Evolutionary conservation across 2,797 vertebrate species (phyloP), one percentile per base, ranked within the genome.

Genomic region (Gadopsis bispinosus): DNA sequence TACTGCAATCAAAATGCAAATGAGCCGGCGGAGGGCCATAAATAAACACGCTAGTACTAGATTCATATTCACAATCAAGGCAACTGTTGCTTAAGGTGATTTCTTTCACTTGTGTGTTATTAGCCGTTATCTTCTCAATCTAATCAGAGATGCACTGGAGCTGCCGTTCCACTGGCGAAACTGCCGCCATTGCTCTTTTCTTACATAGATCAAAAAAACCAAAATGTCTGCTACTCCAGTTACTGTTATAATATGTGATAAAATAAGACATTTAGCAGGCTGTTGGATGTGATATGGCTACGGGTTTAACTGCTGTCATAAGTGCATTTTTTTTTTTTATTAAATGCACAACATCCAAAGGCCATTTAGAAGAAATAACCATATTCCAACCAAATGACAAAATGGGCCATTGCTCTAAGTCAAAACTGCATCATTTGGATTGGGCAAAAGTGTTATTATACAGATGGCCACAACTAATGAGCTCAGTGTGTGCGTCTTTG

Each of bases 1-100:
- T 94, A 83, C 93, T 88, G 91, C 92, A 95, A 95, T 95, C 94
- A 95, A 95, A 95, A 95, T 95, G 94, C 93, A 95, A 95, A 95
- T 95, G 90, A 91, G 89, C 69, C 84, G 79, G 88, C 84, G 87
- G 88, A 80, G 88, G 80, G 88, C 92, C 88, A 88, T 91, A 93
- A 94, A 94, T 92, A 93, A 92, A 94, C 91, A 88, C 67, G 76
- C 75, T 76, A 63, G 87, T 84, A 85, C 83, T 86, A 76, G 85
- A 92, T 91, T 94, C 84, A 85, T 88, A 82, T 87, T 93, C 88
- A 89, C 79, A 91, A 94, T 93, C 92, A 92, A 90, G 86, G 84
- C 88, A 72, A 83, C 87, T 83, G 88, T 91, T 90, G 91, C 86
- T 93, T 83, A 83, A 89, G 77, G 91, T 92, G 79, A 83, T 90